These are phyloP conservation scores for Drosophila ustulata DNA, from an alignment of 2,888 invertebrate genomes.

Conservation along the genomic window DNA sequence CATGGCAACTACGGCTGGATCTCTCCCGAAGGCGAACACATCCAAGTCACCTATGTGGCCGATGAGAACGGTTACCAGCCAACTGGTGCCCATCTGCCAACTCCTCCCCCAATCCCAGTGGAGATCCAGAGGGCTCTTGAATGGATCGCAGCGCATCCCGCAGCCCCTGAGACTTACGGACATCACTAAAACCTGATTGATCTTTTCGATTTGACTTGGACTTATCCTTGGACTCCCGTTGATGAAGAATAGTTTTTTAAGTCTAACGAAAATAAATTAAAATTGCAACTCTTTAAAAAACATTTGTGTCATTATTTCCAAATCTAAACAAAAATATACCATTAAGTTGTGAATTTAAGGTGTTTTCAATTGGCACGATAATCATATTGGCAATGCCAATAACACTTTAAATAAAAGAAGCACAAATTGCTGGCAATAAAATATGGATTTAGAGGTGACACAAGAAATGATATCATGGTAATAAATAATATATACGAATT, in stretches of 20 bases:
- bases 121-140: constrained; percentile 56
- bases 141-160: constrained; percentile 64
- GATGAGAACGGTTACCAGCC: constrained; percentile 80
- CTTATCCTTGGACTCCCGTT: constrained; percentile 9
- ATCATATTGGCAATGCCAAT: not conserved
- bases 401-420: not conserved
- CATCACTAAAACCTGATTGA: constrained; percentile 18
- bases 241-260: constrained; percentile 15
- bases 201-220: constrained; percentile 10
- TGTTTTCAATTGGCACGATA: not conserved
- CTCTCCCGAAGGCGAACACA: constrained; percentile 75
- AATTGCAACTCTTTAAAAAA: constrained; percentile 16
- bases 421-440: not conserved
- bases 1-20: constrained; percentile 68
- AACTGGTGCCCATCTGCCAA: constrained; percentile 57
- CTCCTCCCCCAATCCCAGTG: constrained; percentile 67
- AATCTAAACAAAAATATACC: not conserved
- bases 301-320: not conserved
- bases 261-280: constrained; percentile 33
- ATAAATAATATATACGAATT: not conserved
- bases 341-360: not conserved
- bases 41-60: constrained; percentile 71
- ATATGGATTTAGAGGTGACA: not conserved
- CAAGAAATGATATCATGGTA: constrained; percentile 9
- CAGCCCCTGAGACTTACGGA: constrained; percentile 19